Evolutionary conservation across 1,140 invertebrate genomes (phyloP).

Genomic region (Plectrocnemia conspersa): DNA sequence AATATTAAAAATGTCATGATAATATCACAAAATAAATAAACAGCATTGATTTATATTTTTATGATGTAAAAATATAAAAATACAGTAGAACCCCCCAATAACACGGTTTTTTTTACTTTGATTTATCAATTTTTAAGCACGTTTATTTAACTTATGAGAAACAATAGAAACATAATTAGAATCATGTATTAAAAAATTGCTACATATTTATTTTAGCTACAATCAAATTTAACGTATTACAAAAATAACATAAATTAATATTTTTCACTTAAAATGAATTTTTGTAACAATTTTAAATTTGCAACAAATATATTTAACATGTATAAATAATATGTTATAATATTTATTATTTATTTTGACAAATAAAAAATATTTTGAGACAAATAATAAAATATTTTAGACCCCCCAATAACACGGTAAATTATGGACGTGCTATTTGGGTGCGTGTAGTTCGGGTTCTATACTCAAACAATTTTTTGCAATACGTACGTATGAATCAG

Average conservation of each 20-base stretch:
- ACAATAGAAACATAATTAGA: background rate
- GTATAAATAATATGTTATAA: background rate
- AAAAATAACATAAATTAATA: background rate
- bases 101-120: background rate
- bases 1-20: background rate
- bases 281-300: background rate
- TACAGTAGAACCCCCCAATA: too few species aligned
- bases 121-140: background rate
- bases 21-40: background rate
- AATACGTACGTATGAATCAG: background rate
- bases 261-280: background rate
- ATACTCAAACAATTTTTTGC: background rate
- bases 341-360: background rate
- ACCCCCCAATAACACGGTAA: too few species aligned
- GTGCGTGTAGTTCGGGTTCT: background rate
- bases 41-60: too few species aligned
- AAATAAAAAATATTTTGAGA: background rate
- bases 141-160: background rate
- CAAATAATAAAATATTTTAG: background rate
- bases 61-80: too few species aligned
- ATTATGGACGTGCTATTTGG: too few species aligned
- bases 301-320: background rate
- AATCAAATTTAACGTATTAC: background rate
- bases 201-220: background rate
- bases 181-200: background rate